phyloP scores from a whole-genome alignment of 1,140 invertebrate genomes.

The Asbolus verrucosus region DNA sequence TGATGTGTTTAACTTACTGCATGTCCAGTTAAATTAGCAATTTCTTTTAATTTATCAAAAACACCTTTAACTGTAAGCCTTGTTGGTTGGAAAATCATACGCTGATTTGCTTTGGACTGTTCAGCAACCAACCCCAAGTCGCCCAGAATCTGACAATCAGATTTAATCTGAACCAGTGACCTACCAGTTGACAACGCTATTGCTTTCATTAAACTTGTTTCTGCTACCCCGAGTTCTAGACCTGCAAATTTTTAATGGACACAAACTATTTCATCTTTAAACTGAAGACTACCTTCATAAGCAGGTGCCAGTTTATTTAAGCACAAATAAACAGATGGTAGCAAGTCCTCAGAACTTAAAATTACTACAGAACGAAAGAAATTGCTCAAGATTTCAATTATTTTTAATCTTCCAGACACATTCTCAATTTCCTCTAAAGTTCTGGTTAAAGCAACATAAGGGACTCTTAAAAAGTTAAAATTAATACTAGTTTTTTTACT shows the following conservation, averaged over 20 bases:
- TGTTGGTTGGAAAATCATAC: slow-evolving; percentile 86
- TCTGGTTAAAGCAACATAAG: slow-evolving; percentile 91
- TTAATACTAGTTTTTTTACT: slow-evolving; percentile 2
- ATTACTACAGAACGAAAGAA: slow-evolving; percentile 94
- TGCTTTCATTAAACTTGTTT: slow-evolving; percentile 93
- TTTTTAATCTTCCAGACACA: slow-evolving; percentile 90
- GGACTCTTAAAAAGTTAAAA: slow-evolving; percentile 75
- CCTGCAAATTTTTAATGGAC: too few species aligned
- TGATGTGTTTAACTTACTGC: slow-evolving; percentile 63
- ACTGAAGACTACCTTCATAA: slow-evolving; percentile 78
- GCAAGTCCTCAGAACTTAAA: slow-evolving; percentile 88
- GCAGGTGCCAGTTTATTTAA: slow-evolving; percentile 95
- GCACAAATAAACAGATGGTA: slow-evolving; percentile 93
- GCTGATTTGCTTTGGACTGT: slow-evolving; percentile 88
- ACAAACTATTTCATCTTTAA: too few species aligned
- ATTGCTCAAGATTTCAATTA: slow-evolving; percentile 94
- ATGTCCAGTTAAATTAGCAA: slow-evolving; percentile 88
- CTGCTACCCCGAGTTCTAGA: slow-evolving; percentile 83
- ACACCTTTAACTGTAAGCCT: slow-evolving; percentile 78
- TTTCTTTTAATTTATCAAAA: slow-evolving; percentile 89
- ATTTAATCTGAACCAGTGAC: slow-evolving; percentile 86
- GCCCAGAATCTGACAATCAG: slow-evolving; percentile 82
- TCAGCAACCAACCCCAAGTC: slow-evolving; percentile 96
- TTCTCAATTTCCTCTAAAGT: slow-evolving; percentile 94
- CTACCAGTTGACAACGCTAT: slow-evolving; percentile 93